phyloP scores from a whole-genome alignment of 1,140 invertebrate species.

The Venustaconcha ellipsiformis region DNA sequence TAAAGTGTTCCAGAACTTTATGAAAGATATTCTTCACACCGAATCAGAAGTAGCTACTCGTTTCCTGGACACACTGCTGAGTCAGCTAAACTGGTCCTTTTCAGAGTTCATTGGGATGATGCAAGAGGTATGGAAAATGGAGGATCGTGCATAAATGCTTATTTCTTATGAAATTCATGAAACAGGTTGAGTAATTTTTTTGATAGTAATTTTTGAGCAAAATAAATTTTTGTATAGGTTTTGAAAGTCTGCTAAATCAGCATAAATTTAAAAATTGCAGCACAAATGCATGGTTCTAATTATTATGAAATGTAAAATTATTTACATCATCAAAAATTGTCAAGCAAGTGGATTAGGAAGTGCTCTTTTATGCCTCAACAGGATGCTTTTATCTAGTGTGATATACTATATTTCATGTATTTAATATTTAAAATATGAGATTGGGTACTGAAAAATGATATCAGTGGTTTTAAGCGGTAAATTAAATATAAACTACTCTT shows the following conservation, averaged over 20 bases:
- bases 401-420: too few relatives aligned
- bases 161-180: neutral
- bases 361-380: too few relatives aligned
- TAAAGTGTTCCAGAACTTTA: slow-evolving; percentile 72
- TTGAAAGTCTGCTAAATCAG: neutral
- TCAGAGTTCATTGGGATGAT: slow-evolving; percentile 89
- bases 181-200: neutral
- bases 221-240: neutral
- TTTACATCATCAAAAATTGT: too few relatives aligned
- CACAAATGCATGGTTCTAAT: neutral
- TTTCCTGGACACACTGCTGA: slow-evolving; percentile 84
- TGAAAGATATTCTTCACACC: slow-evolving; percentile 72
- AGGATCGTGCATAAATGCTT: neutral
- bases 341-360: too few relatives aligned
- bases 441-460: too few relatives aligned
- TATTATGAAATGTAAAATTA: neutral
- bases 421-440: too few relatives aligned
- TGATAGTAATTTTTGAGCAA: neutral
- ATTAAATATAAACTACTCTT: too few relatives aligned
- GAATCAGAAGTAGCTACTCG: slow-evolving; percentile 72
- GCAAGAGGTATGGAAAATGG: slow-evolving; percentile 77
- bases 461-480: too few relatives aligned
- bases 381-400: too few relatives aligned
- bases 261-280: neutral
- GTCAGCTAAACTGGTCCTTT: slow-evolving; percentile 89